These are phyloP conservation scores for Stenoptilia bipunctidactyla DNA, from an alignment of 2,888 invertebrate species.

Conservation along the genomic window DNA sequence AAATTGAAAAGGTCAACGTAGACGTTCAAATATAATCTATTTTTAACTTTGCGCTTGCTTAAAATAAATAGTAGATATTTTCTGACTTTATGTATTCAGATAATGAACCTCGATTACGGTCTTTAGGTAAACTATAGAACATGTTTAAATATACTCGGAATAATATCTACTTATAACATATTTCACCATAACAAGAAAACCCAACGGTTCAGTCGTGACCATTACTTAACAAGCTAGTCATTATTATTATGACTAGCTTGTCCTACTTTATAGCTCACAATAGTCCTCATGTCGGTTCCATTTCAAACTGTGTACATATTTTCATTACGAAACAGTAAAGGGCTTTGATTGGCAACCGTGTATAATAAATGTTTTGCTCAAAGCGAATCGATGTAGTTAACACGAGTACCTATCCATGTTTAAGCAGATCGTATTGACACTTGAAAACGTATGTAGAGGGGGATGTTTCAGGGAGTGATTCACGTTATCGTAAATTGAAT, in stretches of 20 bases:
- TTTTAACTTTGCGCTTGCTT: too few relatives aligned
- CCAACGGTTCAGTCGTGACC: conserved; percentile 8
- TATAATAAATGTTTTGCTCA: background rate
- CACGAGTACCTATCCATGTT: background rate
- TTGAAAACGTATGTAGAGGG: background rate
- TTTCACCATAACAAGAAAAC: background rate
- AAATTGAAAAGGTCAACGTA: too few relatives aligned
- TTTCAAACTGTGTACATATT: background rate
- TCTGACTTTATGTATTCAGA: too few relatives aligned
- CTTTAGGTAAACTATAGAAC: too few relatives aligned
- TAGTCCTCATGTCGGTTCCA: background rate
- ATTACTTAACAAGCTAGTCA: conserved; percentile 48
- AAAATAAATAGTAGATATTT: too few relatives aligned
- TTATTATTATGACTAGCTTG: conserved; percentile 31
- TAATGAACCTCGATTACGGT: too few relatives aligned
- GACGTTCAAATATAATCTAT: too few relatives aligned
- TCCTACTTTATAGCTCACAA: conserved; percentile 26
- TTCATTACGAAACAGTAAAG: background rate
- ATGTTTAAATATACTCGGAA: too few relatives aligned
- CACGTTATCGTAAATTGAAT: conserved; percentile 16
- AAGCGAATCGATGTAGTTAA: background rate
- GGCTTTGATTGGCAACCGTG: conserved; percentile 1
- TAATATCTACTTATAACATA: too few relatives aligned
- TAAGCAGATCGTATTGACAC: conserved; percentile 3
- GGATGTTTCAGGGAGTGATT: background rate